Conservation (phyloP, 2,113 vertebrate species). For the Eulacestoma nigropectus region DNA sequence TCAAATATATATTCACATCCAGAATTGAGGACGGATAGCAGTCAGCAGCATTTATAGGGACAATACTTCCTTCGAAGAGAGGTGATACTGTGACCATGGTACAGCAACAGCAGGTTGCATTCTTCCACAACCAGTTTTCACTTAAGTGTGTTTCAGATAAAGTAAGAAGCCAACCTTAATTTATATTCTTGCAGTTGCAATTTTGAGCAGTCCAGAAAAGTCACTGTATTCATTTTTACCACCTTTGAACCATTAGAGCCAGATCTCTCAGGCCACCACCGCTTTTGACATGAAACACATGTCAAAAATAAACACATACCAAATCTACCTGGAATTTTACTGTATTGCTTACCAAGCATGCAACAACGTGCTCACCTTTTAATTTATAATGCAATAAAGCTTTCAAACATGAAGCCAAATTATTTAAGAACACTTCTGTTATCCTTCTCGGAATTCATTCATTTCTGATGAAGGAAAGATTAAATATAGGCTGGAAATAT, state of each 20-base stretch:
- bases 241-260: background rate
- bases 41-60: background rate
- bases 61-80: background rate
- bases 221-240: background rate
- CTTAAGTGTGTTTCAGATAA: background rate
- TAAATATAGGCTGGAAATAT: conserved; percentile 32
- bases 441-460: conserved; percentile 24
- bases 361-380: conserved; percentile 30
- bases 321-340: conserved; percentile 19
- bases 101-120: background rate
- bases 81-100: background rate
- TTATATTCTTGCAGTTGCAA: background rate
- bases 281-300: background rate
- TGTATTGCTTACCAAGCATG: conserved; percentile 14
- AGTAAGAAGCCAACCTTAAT: background rate
- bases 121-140: background rate
- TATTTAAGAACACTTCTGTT: conserved; percentile 42
- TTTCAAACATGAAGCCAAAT: conserved; percentile 39
- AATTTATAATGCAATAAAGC: conserved; percentile 31
- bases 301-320: conserved; percentile 15
- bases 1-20: background rate
- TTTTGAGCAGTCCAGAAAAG: background rate
- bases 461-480: conserved; percentile 43
- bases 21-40: background rate
- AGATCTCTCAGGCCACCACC: background rate